Conservation (phyloP, 2,797 vertebrate species). For the Typhlichthys subterraneus region DNA sequence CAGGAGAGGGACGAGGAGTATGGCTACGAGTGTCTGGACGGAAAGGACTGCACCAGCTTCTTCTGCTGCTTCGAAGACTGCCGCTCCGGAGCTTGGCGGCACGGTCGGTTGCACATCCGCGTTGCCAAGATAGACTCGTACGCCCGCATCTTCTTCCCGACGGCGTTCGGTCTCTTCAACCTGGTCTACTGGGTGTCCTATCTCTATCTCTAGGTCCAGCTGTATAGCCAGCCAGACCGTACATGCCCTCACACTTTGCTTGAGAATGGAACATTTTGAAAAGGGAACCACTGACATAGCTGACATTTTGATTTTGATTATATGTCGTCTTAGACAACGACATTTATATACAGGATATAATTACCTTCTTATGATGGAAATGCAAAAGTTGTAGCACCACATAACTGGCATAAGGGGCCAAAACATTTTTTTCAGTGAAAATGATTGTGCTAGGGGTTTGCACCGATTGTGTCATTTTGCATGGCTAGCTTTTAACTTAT, state of each 20-base stretch:
- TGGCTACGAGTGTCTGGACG: constrained; percentile 96
- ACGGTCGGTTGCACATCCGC: constrained; percentile 96
- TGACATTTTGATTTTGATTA: constrained; percentile 46
- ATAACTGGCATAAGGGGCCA: constrained; percentile 52
- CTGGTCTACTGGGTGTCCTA: constrained; percentile 99
- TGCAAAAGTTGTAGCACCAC: constrained; percentile 82
- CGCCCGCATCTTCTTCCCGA: constrained; percentile 97
- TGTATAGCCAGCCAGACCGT: constrained; percentile 52
- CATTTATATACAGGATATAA: constrained; percentile 31
- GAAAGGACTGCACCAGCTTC: constrained; percentile 99
- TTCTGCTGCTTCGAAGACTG: constrained; percentile 99
- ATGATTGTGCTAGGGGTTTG: constrained; percentile 41
- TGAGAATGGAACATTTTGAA: constrained; percentile 61
- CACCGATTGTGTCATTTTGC: constrained; percentile 18
- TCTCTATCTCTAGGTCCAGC: constrained; percentile 88
- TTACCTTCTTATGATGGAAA: constrained; percentile 51
- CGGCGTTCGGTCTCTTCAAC: constrained; percentile 97
- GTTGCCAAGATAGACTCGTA: constrained; percentile 99
- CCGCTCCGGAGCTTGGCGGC: constrained; percentile 95
- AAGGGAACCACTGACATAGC: constrained; percentile 58
- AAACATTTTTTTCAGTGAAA: constrained; percentile 37
- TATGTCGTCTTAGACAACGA: constrained; percentile 12
- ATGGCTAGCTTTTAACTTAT: constrained; percentile 21
- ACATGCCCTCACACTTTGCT: constrained; percentile 49
- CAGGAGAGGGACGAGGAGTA: constrained; percentile 98